Percentiles rank a stretch among this genome's conserved stretches.
Evolutionary conservation across 2,113 vertebrate species (phyloP).

Genomic region (Aythya baeri): DNA sequence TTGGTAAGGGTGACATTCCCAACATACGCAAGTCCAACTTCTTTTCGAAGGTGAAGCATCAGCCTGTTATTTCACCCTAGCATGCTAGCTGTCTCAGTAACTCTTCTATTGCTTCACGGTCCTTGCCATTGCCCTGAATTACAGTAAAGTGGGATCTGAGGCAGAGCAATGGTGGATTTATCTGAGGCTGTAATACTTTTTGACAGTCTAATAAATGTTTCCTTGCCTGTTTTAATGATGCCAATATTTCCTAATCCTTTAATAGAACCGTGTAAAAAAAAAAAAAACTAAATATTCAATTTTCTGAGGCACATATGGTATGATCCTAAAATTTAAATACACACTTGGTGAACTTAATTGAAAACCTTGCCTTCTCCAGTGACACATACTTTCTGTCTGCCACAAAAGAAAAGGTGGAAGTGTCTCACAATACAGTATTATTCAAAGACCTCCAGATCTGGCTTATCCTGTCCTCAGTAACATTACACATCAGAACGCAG

Average conservation of each 20-base stretch:
- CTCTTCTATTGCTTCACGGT: neutral
- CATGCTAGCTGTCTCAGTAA: neutral
- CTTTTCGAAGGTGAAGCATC: neutral
- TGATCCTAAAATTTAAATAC: conserved; percentile 21
- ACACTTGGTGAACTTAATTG: neutral
- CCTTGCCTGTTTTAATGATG: neutral
- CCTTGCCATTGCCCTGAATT: neutral
- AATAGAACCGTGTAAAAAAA: neutral
- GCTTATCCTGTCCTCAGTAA: neutral
- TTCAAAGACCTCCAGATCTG: neutral
- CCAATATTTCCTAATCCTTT: neutral
- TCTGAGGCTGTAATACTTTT: neutral
- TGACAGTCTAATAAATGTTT: neutral
- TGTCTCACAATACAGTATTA: conserved; percentile 8
- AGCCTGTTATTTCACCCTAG: neutral
- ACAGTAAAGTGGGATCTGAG: neutral
- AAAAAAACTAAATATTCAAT: neutral
- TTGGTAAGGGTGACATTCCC: neutral
- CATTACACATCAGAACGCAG: neutral
- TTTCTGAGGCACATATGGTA: neutral
- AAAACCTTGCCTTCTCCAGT: neutral
- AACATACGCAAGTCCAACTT: neutral
- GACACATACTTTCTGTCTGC: neutral
- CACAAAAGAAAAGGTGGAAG: conserved; percentile 38
- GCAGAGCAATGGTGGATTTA: neutral